Evolutionary conservation across 2,888 invertebrate species (phyloP), one percentile per base, ranked within the genome.

Genomic region (Leptinotarsa tumamoca): DNA sequence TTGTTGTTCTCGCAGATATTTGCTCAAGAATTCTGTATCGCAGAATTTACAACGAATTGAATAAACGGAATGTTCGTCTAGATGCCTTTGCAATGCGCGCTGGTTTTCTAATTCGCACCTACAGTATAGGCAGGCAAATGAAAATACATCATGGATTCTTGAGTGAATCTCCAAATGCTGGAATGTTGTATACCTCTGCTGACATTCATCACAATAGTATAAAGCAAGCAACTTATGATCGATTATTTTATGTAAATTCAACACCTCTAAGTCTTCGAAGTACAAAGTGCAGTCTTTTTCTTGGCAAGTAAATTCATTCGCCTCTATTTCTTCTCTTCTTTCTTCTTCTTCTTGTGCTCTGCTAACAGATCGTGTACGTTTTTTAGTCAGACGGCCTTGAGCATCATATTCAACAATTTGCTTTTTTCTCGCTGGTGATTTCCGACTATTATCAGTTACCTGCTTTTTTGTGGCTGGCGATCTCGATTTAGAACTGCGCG

Each of bases 41-140:
- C 82, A 82, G 54, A 77, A 82, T 52, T 80, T 78, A 61, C 82
- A 82, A 1, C 67, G 73, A 17, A 78, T 75, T 0, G 82, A 80
- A 58, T 80, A 80, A 13, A 67, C 68, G 52, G 78, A 68, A 58
- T 82, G 82, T 67, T 79, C 66, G 13, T 73, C 74, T 5, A 82
- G 50, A 67, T 82, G 82, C 27, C 78, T 56, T 58, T 80, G 82
- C 4, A 82, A 50, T n/a, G 72, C 73, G 4, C 27, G 21, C 3
- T 73, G 33, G 21, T 76, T 73, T 69, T 67, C 56, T 49, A 80
- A 61, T 61, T 78, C 73, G 14, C 56, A 58, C 5, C 75, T 71
- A n/a, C 82, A 82, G 69, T 78, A 69, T 2, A 75, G 75, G 66
- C 82, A 82, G 68, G 72, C 67, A 18, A 80, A 74, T 2, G 76